Evolutionary conservation across 2,888 invertebrate genomes (phyloP), one percentile per base, ranked within the genome.

Genomic region (Pollenia amentaria): DNA sequence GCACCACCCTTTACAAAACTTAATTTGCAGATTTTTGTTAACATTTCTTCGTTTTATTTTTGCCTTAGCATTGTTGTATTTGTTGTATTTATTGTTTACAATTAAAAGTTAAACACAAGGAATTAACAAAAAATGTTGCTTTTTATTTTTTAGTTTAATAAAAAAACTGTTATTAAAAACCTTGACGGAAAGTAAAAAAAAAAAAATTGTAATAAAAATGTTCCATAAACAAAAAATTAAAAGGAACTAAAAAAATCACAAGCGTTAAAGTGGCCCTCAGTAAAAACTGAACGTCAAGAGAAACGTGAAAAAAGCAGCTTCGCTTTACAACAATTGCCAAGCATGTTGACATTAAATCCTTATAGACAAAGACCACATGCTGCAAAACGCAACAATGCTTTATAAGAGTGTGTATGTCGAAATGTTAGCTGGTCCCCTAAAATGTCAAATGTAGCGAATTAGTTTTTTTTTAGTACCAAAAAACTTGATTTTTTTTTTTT

Each of bases 131-230:
- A 6, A 40, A 29, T n/a, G n/a, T n/a, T n/a, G n/a, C n/a, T n/a
- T n/a, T n/a, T n/a, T n/a, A n/a, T n/a, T n/a, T n/a, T n/a, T 70
- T 69, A 62, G 62, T 80, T 72, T 72, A n/a, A 72, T 48, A 51
- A 51, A 62, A 67, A 78, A 78, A 69, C 14, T 85, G 77, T 75
- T 78, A 85, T 82, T 78, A 73, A 82, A 81, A 82, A 62, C 64
- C 76, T 40, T 38, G 51, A n/a, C 67, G 51, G 44, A 75, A 75
- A 51, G 7, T 16, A 48, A 60, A 57, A 40, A n/a, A 72, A 3
- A 38, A 11, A n/a, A n/a, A n/a, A n/a, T n/a, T n/a, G n/a, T 11
- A 29, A n/a, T 44, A 51, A 14, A n/a, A 51, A 14, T 51, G 12
- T 12, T 14, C 12, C 12, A 51, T 14, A 18, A 18, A 55, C 38